Conservation (phyloP, 1,140 invertebrate genomes). For the Diabrotica virgifera region DNA sequence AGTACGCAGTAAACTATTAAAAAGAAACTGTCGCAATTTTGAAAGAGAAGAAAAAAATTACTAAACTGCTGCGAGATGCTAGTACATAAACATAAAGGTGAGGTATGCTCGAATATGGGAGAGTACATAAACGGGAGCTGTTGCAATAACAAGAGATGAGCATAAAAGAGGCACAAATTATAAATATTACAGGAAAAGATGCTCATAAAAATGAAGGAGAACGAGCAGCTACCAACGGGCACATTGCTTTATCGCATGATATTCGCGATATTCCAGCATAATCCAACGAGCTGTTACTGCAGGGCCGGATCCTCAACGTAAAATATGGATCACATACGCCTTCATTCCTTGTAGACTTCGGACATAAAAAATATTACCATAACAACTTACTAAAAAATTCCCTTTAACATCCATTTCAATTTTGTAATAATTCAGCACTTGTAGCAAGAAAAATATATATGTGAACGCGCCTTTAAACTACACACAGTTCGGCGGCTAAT, state of each 20-base stretch:
- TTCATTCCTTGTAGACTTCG: no score
- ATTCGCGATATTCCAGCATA: background rate
- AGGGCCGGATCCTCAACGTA: background rate
- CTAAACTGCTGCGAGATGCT: background rate
- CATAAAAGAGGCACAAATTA: slow-evolving; percentile 2
- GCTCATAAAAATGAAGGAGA: slow-evolving; percentile 2
- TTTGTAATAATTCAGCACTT: no score
- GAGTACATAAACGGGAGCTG: background rate
- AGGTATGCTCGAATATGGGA: background rate
- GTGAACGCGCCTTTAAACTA: no score
- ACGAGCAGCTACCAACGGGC: background rate
- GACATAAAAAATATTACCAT: no score
- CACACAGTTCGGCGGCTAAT: no score
- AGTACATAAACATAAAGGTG: background rate
- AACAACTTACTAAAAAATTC: no score
- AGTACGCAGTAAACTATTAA: no score
- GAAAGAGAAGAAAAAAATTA: no score
- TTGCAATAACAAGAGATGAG: background rate
- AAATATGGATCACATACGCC: no score
- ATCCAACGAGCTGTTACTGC: background rate
- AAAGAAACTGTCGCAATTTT: no score
- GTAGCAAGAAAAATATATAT: no score
- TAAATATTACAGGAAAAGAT: slow-evolving; percentile 1
- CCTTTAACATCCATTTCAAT: no score
- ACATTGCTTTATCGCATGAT: background rate